Base-by-base conservation (phyloP, 2,888 invertebrate genomes). In the Nematopogon swammerdamellus region DNA sequence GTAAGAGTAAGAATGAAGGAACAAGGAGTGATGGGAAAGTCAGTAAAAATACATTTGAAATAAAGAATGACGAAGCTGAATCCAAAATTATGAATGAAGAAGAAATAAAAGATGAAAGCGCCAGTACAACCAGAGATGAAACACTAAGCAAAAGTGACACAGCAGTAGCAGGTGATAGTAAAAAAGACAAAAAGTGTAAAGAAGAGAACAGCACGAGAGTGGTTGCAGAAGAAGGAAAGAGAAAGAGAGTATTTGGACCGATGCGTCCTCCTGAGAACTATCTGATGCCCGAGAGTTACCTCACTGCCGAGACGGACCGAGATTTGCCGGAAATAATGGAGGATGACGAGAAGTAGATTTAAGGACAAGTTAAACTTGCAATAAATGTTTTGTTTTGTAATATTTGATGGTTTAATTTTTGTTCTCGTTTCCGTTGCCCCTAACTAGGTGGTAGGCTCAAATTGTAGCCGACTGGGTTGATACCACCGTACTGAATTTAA, bases 191-290 rank as follows among this genome's bases (percentile, higher is more conserved):
- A 10, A 25, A 25, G 25, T 25, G 5, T 25, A 10, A 25, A 6
- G 25, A 25, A 25, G 25, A 25, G 10, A 25, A 25, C 25, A 4
- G 25, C 4, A 25, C 25, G 25, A 25, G 4, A 25, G 10, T 36
- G 14, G 36, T 8, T 8, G 36, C 4, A 36, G 52, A 47, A 10
- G 49, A 3, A 47, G 51, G 57, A 53, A 47, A 46, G 16, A 52
- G 50, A 2, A 69, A 65, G 49, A 71, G 68, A 53, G 57, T 71
- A 1, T 77, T 68, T 46, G 80, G 80, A 1, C 80, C 80, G 0
- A 77, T 80, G 80, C 59, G 77, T 46, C 80, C 80, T 1, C 80
- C 80, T 0, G 73, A 72, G 0, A 60, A 77, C 50, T 80, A 80
- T 53, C 71, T 75, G 2, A 61, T 73, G 36, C 80, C 80, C 1